Conservation (phyloP, 2,113 vertebrate genomes). For the Halichoeres trimaculatus region DNA sequence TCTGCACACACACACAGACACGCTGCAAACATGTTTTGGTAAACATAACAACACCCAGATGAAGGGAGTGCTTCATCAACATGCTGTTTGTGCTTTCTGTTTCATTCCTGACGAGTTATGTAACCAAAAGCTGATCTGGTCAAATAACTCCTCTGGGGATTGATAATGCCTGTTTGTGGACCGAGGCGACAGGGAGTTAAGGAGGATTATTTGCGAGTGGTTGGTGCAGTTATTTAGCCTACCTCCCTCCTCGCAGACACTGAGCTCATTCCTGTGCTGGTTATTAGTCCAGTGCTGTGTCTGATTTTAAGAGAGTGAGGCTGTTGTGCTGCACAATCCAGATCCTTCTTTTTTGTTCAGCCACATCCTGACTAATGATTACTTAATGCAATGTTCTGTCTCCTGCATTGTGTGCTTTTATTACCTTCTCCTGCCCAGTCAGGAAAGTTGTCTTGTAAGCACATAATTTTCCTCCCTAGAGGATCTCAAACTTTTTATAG, state of each 20-base stretch:
- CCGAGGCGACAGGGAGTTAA: conserved; percentile 24
- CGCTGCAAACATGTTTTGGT: not conserved
- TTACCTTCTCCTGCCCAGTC: conserved; percentile 13
- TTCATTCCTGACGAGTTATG: conserved; percentile 48
- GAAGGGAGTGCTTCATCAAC: conserved; percentile 41
- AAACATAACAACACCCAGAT: not conserved
- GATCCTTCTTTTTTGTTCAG: conserved; percentile 13
- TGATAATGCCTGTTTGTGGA: conserved; percentile 67
- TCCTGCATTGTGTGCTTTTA: conserved; percentile 45
- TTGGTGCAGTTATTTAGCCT: conserved; percentile 32
- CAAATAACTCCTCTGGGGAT: conserved; percentile 38
- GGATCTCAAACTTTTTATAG: conserved; percentile 21
- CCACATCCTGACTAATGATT: conserved; percentile 51
- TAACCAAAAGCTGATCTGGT: conserved; percentile 36
- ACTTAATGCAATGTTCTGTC: conserved; percentile 34
- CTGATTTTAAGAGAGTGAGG: conserved; percentile 42
- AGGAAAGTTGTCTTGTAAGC: conserved; percentile 25
- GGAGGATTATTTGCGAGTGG: conserved; percentile 49
- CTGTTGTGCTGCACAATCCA: conserved; percentile 31
- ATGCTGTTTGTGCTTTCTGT: conserved; percentile 21
- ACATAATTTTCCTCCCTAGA: conserved; percentile 4
- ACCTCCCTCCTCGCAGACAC: conserved; percentile 29
- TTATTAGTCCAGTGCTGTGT: conserved; percentile 58
- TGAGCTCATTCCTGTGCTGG: conserved; percentile 26
- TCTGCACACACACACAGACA: too few relatives aligned